These are phyloP conservation scores for Ptychoptera contaminata DNA, from an alignment of 2,888 invertebrate genomes.

Conservation along the genomic window DNA sequence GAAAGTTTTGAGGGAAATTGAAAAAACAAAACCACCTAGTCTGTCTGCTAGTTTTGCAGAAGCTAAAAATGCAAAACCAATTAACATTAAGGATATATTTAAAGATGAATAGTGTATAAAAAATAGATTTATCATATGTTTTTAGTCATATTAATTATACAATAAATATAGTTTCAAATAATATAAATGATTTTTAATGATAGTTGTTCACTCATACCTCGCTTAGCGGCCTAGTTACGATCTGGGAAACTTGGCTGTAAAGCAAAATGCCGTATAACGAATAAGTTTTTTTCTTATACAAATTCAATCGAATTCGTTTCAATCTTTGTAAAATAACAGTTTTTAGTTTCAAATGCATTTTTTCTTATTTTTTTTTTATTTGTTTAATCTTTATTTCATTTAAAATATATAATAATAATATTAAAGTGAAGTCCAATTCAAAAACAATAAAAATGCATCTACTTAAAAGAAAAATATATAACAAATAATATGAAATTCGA, in stretches of 20 bases:
- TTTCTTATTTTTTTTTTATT: too few species aligned
- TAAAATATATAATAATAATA: too few species aligned
- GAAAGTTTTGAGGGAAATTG: conserved; percentile 4
- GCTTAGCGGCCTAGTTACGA: not conserved
- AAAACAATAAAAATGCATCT: too few species aligned
- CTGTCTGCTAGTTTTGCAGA: conserved; percentile 18
- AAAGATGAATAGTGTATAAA: conserved; percentile 16
- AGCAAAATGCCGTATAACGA: not conserved
- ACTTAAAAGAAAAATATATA: too few species aligned
- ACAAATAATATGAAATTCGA: too few species aligned
- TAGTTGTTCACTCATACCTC: not conserved
- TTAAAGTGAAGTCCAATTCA: too few species aligned
- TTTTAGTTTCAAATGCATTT: not conserved
- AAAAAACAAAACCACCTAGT: not conserved
- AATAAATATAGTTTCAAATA: too few species aligned
- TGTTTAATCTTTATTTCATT: too few species aligned
- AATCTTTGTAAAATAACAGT: too few species aligned
- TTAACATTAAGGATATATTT: conserved; percentile 25
- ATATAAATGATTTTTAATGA: too few species aligned
- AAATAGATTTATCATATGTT: too few species aligned
- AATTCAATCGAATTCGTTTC: not conserved
- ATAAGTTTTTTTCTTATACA: not conserved
- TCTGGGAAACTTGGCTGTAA: not conserved
- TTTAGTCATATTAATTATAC: too few species aligned
- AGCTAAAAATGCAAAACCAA: conserved; percentile 17